These are phyloP conservation scores for western clawed frog (Xenopus tropicalis) DNA, from an alignment of 2,113 vertebrate genomes.

Conservation along the genomic window DNA sequence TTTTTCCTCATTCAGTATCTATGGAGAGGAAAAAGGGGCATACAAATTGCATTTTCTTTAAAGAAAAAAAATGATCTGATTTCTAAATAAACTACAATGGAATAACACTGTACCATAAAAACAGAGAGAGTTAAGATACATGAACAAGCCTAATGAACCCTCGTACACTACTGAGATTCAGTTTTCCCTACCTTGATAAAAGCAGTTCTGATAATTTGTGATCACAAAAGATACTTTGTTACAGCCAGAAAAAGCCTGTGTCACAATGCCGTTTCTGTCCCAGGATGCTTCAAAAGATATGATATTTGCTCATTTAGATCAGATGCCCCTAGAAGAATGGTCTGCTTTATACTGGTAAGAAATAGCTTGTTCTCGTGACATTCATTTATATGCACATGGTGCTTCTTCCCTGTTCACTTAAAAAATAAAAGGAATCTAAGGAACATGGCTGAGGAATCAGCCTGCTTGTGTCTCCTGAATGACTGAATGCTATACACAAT, in stretches of 20 bases:
- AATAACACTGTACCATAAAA: too few relatives aligned
- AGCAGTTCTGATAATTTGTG: slow-evolving; percentile 1
- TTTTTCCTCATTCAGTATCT: too few relatives aligned
- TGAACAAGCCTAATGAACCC: too few relatives aligned
- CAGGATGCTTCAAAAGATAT: slow-evolving; percentile 18
- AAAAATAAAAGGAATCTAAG: slow-evolving; percentile 45
- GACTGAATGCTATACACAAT: slow-evolving; percentile 31
- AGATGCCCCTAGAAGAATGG: slow-evolving; percentile 42
- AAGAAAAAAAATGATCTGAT: too few relatives aligned
- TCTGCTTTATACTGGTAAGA: slow-evolving; percentile 18
- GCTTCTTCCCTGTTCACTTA: slow-evolving; percentile 43
- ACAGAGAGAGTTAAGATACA: too few relatives aligned
- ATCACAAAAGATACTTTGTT: slow-evolving; percentile 5
- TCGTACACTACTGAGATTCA: not conserved
- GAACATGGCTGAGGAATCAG: slow-evolving; percentile 46
- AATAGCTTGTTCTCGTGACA: slow-evolving; percentile 51
- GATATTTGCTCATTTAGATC: slow-evolving; percentile 18
- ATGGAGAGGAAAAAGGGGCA: too few relatives aligned
- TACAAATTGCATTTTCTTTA: too few relatives aligned
- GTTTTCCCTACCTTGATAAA: slow-evolving; percentile 15
- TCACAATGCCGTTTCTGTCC: slow-evolving; percentile 18
- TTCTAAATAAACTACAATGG: too few relatives aligned
- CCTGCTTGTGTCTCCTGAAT: slow-evolving; percentile 34
- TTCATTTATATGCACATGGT: slow-evolving; percentile 41
- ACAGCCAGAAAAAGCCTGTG: not conserved